Conservation (phyloP, 2,113 vertebrate species). For the Microtus pennsylvanicus region DNA sequence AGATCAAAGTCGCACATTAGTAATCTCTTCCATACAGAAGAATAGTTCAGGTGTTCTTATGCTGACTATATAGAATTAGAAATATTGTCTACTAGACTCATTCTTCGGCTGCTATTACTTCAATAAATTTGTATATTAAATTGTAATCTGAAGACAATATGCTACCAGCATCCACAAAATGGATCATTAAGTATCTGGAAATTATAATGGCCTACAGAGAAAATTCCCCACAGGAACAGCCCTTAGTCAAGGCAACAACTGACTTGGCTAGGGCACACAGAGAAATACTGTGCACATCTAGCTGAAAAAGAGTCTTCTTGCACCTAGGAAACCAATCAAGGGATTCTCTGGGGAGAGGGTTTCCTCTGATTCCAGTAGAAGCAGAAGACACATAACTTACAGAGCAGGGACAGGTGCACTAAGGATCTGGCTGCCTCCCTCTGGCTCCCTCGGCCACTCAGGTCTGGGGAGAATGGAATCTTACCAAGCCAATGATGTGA, state of each 20-base stretch:
- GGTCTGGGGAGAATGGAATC: constrained; percentile 5
- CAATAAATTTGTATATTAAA: constrained; percentile 24
- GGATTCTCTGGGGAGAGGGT: not conserved
- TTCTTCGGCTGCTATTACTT: constrained; percentile 23
- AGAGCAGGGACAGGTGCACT: not conserved
- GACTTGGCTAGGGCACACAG: not conserved
- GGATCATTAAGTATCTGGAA: not conserved
- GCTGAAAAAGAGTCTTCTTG: not conserved
- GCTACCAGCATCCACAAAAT: not conserved
- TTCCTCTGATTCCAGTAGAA: constrained; percentile 36
- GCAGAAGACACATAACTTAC: constrained; percentile 26
- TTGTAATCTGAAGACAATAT: not conserved
- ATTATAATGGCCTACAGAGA: not conserved
- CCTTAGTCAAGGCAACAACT: not conserved
- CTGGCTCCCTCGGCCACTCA: not conserved
- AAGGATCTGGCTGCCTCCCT: not conserved
- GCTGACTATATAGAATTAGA: not conserved
- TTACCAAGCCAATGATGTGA: constrained; percentile 48
- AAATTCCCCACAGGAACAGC: not conserved
- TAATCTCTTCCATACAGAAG: not conserved
- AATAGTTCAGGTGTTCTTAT: not conserved
- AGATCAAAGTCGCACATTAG: not conserved
- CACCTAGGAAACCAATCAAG: not conserved
- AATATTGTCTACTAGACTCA: not conserved
- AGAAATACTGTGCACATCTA: not conserved